Percentiles rank a stretch among this genome's conserved stretches.
Evolutionary conservation across 2,113 vertebrate genomes (phyloP).

Genomic region (Balaeniceps rex): DNA sequence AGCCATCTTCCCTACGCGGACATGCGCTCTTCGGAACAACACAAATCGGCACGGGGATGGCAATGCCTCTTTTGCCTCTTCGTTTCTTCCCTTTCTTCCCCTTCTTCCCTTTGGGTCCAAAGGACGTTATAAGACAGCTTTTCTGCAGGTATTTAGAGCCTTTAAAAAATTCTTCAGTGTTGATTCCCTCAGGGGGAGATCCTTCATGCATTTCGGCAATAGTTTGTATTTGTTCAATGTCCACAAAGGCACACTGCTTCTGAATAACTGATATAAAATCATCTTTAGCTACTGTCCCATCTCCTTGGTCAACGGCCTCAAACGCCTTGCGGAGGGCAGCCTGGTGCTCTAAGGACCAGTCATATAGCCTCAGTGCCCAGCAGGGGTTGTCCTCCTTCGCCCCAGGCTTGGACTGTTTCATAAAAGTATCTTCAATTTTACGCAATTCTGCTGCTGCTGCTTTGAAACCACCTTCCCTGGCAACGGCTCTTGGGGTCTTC

Average conservation of each 20-base stretch:
- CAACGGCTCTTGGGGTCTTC: conserved; percentile 76
- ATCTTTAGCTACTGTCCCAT: conserved; percentile 60
- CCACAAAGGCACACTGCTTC: conserved; percentile 67
- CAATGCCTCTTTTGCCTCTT: conserved; percentile 67
- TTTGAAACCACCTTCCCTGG: conserved; percentile 81
- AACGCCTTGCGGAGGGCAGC: conserved; percentile 66
- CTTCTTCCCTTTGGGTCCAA: conserved; percentile 73
- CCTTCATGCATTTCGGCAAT: conserved; percentile 74
- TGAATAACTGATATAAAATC: conserved; percentile 76
- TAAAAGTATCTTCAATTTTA: conserved; percentile 74
- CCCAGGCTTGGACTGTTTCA: conserved; percentile 62
- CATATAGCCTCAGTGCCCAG: conserved; percentile 85
- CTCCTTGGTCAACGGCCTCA: not conserved
- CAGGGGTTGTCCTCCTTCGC: conserved; percentile 55
- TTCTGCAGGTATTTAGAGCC: conserved; percentile 86
- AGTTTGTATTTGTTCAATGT: conserved; percentile 34
- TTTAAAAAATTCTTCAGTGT: conserved; percentile 83
- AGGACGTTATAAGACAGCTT: conserved; percentile 76
- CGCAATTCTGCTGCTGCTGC: conserved; percentile 77
- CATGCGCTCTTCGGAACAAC: conserved; percentile 62
- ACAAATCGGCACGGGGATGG: conserved; percentile 82
- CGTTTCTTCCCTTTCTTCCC: conserved; percentile 59
- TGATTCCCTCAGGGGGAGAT: conserved; percentile 58
- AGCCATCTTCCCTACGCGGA: conserved; percentile 69
- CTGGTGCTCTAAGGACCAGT: conserved; percentile 87